phyloP scores from a whole-genome alignment of 1,140 invertebrate genomes.

The Calephelis nemesis region DNA sequence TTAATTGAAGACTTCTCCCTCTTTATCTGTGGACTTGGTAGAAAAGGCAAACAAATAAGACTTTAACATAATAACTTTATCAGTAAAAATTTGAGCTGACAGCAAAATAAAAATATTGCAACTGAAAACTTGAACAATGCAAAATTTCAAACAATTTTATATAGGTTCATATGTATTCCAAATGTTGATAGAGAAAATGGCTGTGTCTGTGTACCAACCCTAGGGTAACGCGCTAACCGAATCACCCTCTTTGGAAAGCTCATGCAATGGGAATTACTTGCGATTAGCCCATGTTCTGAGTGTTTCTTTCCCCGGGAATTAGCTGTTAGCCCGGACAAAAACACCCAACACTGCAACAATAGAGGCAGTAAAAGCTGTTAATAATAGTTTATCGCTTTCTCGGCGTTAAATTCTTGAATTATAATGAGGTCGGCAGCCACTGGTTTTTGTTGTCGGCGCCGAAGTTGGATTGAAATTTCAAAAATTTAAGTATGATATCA shows the following conservation, averaged over 20 bases:
- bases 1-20: no score
- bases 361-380: constrained; percentile 31
- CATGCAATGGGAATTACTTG: constrained; percentile 38
- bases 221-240: constrained; percentile 22
- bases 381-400: constrained; percentile 28
- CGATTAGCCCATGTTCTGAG: constrained; percentile 41
- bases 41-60: no score
- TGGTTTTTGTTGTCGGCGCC: constrained; percentile 21
- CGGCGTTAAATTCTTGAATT: constrained; percentile 31
- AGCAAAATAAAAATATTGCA: no score
- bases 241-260: constrained; percentile 29
- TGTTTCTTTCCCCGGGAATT: constrained; percentile 39
- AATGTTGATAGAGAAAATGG: not conserved
- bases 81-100: no score
- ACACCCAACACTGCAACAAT: constrained; percentile 27
- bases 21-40: no score
- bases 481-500: not conserved
- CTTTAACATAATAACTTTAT: no score
- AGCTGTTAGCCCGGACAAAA: constrained; percentile 30
- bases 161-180: no score
- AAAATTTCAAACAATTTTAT: no score
- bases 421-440: constrained; percentile 23
- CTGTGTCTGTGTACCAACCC: constrained; percentile 27
- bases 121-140: no score
- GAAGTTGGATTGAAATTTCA: constrained; percentile 7